A percentile compares a stretch with the other conserved stretches of the same genome.
phyloP scores from a whole-genome alignment of 2,888 invertebrate genomes.

The Microctonus hyperodae region DNA sequence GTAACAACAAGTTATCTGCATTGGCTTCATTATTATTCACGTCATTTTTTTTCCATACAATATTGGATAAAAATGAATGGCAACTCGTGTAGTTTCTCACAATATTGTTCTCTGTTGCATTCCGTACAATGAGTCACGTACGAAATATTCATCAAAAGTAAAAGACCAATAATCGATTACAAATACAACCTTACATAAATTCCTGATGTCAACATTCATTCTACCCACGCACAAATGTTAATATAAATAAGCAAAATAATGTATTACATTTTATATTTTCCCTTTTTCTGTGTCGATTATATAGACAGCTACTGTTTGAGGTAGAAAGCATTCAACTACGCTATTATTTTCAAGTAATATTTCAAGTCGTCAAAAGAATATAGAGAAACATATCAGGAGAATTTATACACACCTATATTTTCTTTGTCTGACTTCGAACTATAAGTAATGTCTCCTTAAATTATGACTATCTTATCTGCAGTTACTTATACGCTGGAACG shows the following conservation, averaged over 20 bases:
- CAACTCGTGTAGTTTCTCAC: neutral
- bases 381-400: conserved; percentile 17
- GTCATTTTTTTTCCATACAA: neutral
- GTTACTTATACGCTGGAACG: conserved; percentile 50
- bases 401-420: conserved; percentile 30
- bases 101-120: neutral
- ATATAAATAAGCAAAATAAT: neutral
- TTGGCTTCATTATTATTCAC: neutral
- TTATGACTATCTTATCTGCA: conserved; percentile 57
- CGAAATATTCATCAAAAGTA: conserved; percentile 5
- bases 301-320: neutral
- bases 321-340: neutral
- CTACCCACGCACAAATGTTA: conserved; percentile 1
- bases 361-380: conserved; percentile 1
- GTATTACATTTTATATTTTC: neutral
- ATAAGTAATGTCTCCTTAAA: conserved; percentile 55
- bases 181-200: conserved; percentile 9
- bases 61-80: neutral
- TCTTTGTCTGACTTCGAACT: conserved; percentile 42
- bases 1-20: conserved; percentile 1
- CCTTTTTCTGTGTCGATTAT: neutral
- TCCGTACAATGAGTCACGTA: conserved; percentile 10
- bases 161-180: conserved; percentile 14
- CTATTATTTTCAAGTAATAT: neutral
- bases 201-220: neutral